Base-by-base conservation (phyloP, 53 echinoderm and acorn worm genomes). In the Crossaster papposus region DNA sequence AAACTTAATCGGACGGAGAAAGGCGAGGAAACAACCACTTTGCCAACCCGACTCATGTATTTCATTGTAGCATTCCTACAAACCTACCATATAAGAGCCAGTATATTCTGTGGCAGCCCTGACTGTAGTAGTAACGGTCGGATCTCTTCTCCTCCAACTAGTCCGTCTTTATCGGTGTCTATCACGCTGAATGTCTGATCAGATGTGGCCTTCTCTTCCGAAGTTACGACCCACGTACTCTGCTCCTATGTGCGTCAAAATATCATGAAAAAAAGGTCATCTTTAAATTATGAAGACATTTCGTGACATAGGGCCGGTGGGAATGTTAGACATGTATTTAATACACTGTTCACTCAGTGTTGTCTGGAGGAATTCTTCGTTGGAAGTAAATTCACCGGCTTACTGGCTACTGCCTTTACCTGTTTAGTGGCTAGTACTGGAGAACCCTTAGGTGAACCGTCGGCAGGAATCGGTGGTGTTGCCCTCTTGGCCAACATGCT, bases 11-110 rank as follows among this genome's bases (percentile, higher is more conserved):
- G n/a, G n/a, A n/a, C n/a, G n/a, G n/a, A n/a, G n/a, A n/a, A n/a
- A n/a, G n/a, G n/a, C n/a, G n/a, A n/a, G n/a, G n/a, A n/a, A n/a
- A n/a, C n/a, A n/a, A n/a, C n/a, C n/a, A 44, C 9, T 44, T 44
- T 44, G 44, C 44, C 44, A 44, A 9, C 44, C 5, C 44, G 44
- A 5, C 44, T 44, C 44, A 44, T 9, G 2, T 36, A 15, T 14
- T 0, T 2, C 17, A 35, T 1, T 36, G n/a, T n/a, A n/a, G n/a
- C 23, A 14, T 24, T 17, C 31, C 75, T 74, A 11, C 75, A 93
- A 58, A 89, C 94, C 82, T 88, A 99, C 99, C 99, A 99, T 77
- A 99, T 96, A 78, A 96, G 99, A 23, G 99, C 99, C 62, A 99
- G 90, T 70, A 93, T 84, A 70, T 91, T 90, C 38, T 96, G 99